Evolutionary conservation across 2,888 invertebrate species (phyloP), one percentile per base, ranked within the genome.

Genomic region (Xestia rhomboidea): DNA sequence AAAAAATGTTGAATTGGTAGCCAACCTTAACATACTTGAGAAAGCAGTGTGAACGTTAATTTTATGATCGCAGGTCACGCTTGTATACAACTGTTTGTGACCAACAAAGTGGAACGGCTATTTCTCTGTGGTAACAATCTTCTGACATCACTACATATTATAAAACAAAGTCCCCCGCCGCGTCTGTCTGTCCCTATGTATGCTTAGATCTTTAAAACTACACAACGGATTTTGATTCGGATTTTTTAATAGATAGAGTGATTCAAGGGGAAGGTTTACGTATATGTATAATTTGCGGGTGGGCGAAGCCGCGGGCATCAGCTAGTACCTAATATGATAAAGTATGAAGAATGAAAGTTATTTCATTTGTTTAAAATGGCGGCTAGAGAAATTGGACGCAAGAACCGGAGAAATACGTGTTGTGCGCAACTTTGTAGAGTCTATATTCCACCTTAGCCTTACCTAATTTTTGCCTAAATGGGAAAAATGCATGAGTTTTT

Each of bases 1-100:
- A 46, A 21, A 21, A 18, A 21, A 7, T 51, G n/a, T 54, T n/a
- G 38, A 24, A 44, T 68, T 51, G 30, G 10, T 11, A 30, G 38
- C 7, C 10, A 67, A 76, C 57, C 30, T 49, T 67, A 60, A 34
- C n/a, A 67, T 18, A 41, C 5, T 76, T 62, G 1, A 4, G 30
- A 68, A 27, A 34, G 18, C 44, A 34, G 11, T 41, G 18, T 18
- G 30, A 21, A 41, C 13, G 51, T 38, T 18, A 24, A 34, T 68
- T 68, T 68, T 60, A 68, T 2, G 13, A 51, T 18, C 41, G 3
- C 44, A 76, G 60, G 49, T 77, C 76, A 77, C 62, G 51, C 51
- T 27, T 21, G 57, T 27, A 38, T 44, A 34, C 46, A 77, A 34
- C 27, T 27, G 46, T 27, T 15, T 27, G 13, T 63, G 21, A 24